A percentile compares a stretch with the other conserved stretches of the same genome.
phyloP scores from a whole-genome alignment of 53 echinoderm and acorn worm genomes.

The Patiria pectinifera region DNA sequence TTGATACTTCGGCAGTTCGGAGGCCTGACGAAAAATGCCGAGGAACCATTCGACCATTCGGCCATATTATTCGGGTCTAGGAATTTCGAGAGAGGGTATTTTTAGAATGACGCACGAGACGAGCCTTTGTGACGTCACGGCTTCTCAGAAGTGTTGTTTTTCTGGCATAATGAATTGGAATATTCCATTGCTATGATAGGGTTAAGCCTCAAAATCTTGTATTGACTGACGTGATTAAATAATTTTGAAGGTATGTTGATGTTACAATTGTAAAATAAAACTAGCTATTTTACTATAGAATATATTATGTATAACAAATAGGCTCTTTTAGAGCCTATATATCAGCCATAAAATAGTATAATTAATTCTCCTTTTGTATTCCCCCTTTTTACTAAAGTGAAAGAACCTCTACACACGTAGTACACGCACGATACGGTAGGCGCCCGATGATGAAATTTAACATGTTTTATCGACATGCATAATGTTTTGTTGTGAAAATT shows the following conservation, averaged over 20 bases:
- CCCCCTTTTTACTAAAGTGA: too few relatives aligned
- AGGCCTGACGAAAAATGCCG: conserved; percentile 23
- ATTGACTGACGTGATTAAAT: too few relatives aligned
- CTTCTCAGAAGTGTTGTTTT: conserved; percentile 27
- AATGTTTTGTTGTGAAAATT: too few relatives aligned
- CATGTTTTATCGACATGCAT: too few relatives aligned
- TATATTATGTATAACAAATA: neutral
- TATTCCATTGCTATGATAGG: conserved; percentile 9
- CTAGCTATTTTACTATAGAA: neutral
- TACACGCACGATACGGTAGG: too few relatives aligned
- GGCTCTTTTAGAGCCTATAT: neutral
- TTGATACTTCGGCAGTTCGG: conserved; percentile 19
- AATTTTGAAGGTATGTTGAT: too few relatives aligned
- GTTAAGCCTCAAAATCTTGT: too few relatives aligned
- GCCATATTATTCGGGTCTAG: neutral
- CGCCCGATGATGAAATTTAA: too few relatives aligned
- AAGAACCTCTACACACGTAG: too few relatives aligned
- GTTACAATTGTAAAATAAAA: neutral
- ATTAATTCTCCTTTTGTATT: too few relatives aligned
- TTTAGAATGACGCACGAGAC: conserved; percentile 54
- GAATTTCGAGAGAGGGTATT: conserved; percentile 11
- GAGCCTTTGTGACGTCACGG: conserved; percentile 31
- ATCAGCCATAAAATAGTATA: neutral
- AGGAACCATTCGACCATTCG: conserved; percentile 19
- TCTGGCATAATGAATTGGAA: neutral